Percentiles rank a stretch among this genome's conserved stretches.
Evolutionary conservation across 2,888 invertebrate genomes (phyloP).

Genomic region (Trissolcus japonicus): DNA sequence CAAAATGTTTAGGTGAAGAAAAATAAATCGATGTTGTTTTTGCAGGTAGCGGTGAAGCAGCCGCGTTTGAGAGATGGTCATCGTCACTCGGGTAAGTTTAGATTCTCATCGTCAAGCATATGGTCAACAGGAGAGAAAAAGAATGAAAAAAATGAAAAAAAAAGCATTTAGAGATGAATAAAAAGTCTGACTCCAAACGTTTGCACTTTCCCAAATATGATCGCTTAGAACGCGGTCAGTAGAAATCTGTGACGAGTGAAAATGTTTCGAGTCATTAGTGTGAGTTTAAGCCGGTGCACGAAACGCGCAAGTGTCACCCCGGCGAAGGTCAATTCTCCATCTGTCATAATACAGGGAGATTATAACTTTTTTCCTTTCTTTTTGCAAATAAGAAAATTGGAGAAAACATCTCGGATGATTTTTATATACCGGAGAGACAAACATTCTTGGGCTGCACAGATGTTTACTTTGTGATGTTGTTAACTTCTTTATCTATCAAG

Average conservation of each 20-base stretch:
- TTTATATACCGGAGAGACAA: too few relatives aligned
- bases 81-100: conserved; percentile 85
- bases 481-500: too few relatives aligned
- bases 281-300: conserved; percentile 22
- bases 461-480: too few relatives aligned
- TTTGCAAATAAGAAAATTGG: too few relatives aligned
- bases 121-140: conserved; percentile 14
- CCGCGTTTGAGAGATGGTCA: conserved; percentile 81
- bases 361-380: too few relatives aligned
- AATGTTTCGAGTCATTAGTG: conserved; percentile 59
- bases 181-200: conserved; percentile 18
- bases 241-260: conserved; percentile 73
- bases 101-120: conserved; percentile 10
- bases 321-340: conserved; percentile 30
- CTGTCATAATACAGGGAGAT: too few relatives aligned
- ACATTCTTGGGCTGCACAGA: too few relatives aligned
- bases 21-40: neutral
- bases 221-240: conserved; percentile 68
- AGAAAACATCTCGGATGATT: too few relatives aligned
- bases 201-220: conserved; percentile 49
- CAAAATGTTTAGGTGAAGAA: neutral
- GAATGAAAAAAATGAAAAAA: conserved; percentile 7
- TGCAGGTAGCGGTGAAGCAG: conserved; percentile 73
- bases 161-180: conserved; percentile 15
- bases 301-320: conserved; percentile 26